phyloP scores from a whole-genome alignment of 2,888 invertebrate genomes.

The Agrotis exclamationis region DNA sequence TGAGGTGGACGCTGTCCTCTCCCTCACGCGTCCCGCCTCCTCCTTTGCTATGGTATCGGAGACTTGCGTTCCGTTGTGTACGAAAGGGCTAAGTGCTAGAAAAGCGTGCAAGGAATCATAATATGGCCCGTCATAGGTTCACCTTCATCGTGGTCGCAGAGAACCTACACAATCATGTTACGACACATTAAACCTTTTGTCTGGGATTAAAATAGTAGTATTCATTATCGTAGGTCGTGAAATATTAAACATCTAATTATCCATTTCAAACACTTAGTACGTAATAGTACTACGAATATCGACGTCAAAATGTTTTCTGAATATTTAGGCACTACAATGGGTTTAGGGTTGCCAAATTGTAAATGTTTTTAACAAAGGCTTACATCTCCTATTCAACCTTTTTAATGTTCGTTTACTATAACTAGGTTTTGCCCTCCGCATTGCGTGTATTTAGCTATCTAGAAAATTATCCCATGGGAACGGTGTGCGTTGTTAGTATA shows the following conservation, averaged over 20 bases:
- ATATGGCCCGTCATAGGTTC: too few species aligned
- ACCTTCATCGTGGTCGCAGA: background rate
- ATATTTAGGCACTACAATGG: background rate
- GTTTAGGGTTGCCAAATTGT: constrained; percentile 5
- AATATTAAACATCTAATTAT: constrained; percentile 41
- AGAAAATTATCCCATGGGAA: too few species aligned
- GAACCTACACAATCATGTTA: constrained; percentile 9
- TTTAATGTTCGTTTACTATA: too few species aligned
- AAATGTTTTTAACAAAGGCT: constrained; percentile 12
- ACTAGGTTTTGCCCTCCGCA: too few species aligned
- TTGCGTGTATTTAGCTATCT: too few species aligned
- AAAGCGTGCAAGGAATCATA: too few species aligned
- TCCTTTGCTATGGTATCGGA: too few species aligned
- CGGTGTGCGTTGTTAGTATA: too few species aligned
- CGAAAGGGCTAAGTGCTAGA: too few species aligned
- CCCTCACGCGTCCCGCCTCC: too few species aligned
- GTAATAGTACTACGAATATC: background rate
- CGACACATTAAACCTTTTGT: constrained; percentile 22
- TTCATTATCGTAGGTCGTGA: constrained; percentile 12
- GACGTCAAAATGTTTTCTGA: background rate
- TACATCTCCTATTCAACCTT: constrained; percentile 1
- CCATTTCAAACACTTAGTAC: background rate
- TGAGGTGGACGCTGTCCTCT: too few species aligned
- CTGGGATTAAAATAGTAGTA: constrained; percentile 21
- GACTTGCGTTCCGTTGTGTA: too few species aligned